A percentile compares a stretch with the other conserved stretches of the same genome.
Conservation (phyloP, 2,797 vertebrate genomes). For the Lophotriccus pileatus region DNA sequence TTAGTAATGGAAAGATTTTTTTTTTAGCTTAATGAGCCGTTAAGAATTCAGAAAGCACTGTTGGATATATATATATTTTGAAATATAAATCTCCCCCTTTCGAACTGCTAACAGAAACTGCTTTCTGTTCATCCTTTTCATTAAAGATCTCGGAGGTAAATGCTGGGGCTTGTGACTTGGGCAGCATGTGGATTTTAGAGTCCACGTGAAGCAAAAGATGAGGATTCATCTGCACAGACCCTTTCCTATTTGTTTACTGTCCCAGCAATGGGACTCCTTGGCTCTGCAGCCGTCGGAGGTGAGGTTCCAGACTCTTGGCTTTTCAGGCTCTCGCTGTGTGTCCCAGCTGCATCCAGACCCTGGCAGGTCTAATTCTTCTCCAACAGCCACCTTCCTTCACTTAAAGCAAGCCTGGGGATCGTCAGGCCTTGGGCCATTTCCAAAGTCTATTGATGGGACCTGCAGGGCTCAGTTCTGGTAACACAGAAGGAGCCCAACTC, state of each 20-base stretch:
- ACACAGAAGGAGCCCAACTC: not conserved
- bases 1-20: constrained; percentile 50
- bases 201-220: not conserved
- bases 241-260: constrained; percentile 19
- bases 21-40: not conserved
- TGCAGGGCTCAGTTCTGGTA: not conserved
- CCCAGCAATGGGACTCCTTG: constrained; percentile 34
- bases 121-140: not conserved
- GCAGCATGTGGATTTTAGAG: constrained; percentile 2
- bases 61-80: not conserved
- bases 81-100: not conserved
- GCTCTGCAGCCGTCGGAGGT: not conserved
- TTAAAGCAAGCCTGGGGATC: not conserved
- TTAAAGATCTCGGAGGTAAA: not conserved
- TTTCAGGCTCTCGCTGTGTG: not conserved
- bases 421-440: constrained; percentile 20
- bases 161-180: not conserved
- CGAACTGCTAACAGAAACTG: no score
- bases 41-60: not conserved
- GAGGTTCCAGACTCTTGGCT: constrained; percentile 20
- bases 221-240: not conserved
- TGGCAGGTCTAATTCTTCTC: constrained; percentile 16
- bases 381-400: not conserved
- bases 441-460: not conserved
- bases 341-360: constrained; percentile 38